phyloP scores from a whole-genome alignment of 2,888 invertebrate species.

The Microplitis manilae region DNA sequence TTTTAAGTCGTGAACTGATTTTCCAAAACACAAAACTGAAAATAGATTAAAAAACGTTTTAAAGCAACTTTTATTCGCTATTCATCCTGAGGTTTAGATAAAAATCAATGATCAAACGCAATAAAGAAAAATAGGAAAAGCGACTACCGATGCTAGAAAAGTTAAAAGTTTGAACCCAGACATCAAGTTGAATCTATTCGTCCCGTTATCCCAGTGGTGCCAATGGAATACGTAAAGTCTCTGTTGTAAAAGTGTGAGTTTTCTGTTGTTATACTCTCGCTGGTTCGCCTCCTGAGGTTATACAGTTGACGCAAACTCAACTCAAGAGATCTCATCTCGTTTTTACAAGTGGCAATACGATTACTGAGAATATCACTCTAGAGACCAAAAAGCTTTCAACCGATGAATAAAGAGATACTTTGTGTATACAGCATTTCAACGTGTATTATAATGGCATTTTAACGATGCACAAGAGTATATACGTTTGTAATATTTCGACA shows the following conservation, averaged over 20 bases:
- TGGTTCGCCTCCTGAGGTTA: neutral
- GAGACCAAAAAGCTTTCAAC: constrained; percentile 12
- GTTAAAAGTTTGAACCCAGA: constrained; percentile 4
- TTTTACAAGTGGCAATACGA: constrained; percentile 21
- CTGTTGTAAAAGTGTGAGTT: neutral
- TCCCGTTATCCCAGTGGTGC: constrained; percentile 26
- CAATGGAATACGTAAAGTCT: constrained; percentile 26
- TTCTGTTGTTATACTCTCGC: constrained; percentile 7
- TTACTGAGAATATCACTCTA: constrained; percentile 10
- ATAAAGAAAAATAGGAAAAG: neutral
- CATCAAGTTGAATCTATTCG: constrained; percentile 24
- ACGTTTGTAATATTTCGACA: constrained; percentile 4
- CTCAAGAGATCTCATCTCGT: constrained; percentile 8
- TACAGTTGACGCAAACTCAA: constrained; percentile 5
- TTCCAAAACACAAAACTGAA: constrained; percentile 35
- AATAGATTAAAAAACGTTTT: constrained; percentile 48
- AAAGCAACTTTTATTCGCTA: constrained; percentile 38
- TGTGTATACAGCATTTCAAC: neutral
- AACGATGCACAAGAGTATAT: constrained; percentile 6
- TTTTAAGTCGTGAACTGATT: constrained; percentile 25
- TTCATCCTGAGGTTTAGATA: neutral
- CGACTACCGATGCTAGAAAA: neutral
- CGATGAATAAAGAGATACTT: constrained; percentile 3
- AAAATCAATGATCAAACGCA: constrained; percentile 11
- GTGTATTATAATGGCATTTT: neutral